Percentiles rank a stretch among this genome's conserved stretches.
Evolutionary conservation across 2,113 vertebrate species (phyloP).

Genomic region (Siphamia tubifer): DNA sequence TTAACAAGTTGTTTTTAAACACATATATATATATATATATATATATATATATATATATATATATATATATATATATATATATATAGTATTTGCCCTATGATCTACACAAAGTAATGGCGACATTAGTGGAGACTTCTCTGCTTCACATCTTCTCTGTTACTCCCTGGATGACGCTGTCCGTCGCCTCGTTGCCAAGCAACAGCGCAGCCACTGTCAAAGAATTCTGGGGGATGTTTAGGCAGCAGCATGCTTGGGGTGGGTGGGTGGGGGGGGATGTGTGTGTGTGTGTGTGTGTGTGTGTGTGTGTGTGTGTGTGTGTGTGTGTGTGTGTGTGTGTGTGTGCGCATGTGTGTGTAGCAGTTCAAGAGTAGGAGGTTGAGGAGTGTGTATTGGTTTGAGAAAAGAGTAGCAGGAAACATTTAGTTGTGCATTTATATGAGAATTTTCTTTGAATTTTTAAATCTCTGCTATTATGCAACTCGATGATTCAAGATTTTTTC

Average conservation of each 20-base stretch:
- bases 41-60: not conserved
- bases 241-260: slow-evolving; percentile 66
- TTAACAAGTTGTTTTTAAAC: too few species aligned
- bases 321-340: slow-evolving; percentile 58
- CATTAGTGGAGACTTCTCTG: slow-evolving; percentile 63
- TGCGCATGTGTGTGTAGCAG: slow-evolving; percentile 19
- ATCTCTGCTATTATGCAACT: slow-evolving; percentile 24
- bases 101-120: slow-evolving; percentile 36
- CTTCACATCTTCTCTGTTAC: slow-evolving; percentile 61
- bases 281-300: slow-evolving; percentile 41
- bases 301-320: slow-evolving; percentile 53
- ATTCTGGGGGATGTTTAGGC: slow-evolving; percentile 79
- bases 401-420: slow-evolving; percentile 28
- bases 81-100: not conserved
- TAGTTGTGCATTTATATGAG: slow-evolving; percentile 28
- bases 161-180: slow-evolving; percentile 76
- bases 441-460: slow-evolving; percentile 46
- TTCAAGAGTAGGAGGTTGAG: slow-evolving; percentile 11
- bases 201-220: slow-evolving; percentile 89
- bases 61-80: not conserved
- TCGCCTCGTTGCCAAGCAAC: slow-evolving; percentile 93
- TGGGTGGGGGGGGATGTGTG: slow-evolving; percentile 79
- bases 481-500: slow-evolving; percentile 4
- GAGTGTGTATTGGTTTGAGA: slow-evolving; percentile 10
- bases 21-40: not conserved